Percentiles rank a stretch among this genome's conserved stretches.
These are phyloP conservation scores for Drosophila hamatofila DNA, from an alignment of 2,888 invertebrate genomes.

Conservation along the genomic window DNA sequence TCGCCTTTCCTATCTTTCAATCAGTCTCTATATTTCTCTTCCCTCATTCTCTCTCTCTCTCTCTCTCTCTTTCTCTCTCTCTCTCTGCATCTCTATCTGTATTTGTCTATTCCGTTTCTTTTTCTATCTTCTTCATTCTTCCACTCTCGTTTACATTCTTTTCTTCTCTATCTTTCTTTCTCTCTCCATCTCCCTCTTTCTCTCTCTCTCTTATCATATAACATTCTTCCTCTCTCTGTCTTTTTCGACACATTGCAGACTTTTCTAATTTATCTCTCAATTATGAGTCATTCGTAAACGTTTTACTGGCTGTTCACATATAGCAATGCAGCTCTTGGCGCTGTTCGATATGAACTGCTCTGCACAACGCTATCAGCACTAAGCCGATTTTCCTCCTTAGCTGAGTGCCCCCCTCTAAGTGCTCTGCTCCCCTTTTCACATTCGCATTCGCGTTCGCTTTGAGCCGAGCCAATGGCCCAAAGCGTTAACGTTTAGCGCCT, in stretches of 20 bases:
- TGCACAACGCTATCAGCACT: background rate
- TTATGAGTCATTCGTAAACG: background rate
- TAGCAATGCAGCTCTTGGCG: background rate
- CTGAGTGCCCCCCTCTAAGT: background rate
- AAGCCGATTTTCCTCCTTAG: background rate
- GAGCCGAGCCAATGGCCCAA: constrained; percentile 56
- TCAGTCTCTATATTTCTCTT: background rate
- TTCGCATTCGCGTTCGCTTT: background rate
- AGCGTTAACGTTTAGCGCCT: constrained; percentile 69
- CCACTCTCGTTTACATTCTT: background rate
- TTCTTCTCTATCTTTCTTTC: background rate
- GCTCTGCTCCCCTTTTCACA: background rate
- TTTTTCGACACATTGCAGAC: too few species aligned
- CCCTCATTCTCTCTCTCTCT: background rate
- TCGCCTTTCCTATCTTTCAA: too few species aligned
- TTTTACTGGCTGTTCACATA: background rate
- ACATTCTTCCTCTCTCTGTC: too few species aligned
- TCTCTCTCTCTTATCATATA: background rate
- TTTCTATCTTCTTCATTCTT: background rate
- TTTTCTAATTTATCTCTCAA: background rate
- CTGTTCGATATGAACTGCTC: background rate
- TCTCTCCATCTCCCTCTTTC: background rate
- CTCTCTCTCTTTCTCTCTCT: background rate
- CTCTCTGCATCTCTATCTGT: too few species aligned
- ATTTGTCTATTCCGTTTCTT: background rate